Conservation (phyloP, 2,113 vertebrate species). For the Mobula hypostoma region DNA sequence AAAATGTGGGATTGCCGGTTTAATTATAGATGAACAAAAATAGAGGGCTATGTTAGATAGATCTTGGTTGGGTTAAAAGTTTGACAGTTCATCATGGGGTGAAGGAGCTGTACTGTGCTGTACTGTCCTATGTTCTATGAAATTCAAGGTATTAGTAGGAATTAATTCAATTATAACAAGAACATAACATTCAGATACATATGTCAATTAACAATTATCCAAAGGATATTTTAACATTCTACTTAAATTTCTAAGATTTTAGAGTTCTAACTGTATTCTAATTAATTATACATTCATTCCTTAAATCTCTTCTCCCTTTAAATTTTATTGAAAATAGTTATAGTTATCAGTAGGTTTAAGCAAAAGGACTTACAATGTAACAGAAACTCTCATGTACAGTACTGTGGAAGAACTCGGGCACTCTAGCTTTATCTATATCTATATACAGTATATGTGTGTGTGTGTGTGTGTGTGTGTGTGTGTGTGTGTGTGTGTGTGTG, state of each 20-base stretch:
- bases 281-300: background rate
- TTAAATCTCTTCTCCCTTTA: background rate
- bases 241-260: background rate
- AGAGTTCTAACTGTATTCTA: background rate
- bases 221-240: conserved; percentile 1
- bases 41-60: no score
- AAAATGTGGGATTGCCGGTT: background rate
- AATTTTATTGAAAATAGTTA: background rate
- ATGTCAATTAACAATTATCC: background rate
- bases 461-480: no score
- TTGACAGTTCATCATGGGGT: no score
- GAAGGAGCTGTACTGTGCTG: no score
- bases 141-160: background rate
- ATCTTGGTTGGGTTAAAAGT: no score
- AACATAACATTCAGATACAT: background rate
- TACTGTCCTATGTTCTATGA: background rate
- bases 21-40: background rate
- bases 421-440: no score
- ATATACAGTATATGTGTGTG: no score
- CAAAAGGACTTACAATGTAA: no score
- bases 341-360: background rate
- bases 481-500: no score
- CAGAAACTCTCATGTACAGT: no score
- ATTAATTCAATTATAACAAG: background rate
- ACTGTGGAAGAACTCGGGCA: no score